phyloP scores from a whole-genome alignment of 2,113 vertebrate genomes.

The Melanerpes aurifrons region DNA sequence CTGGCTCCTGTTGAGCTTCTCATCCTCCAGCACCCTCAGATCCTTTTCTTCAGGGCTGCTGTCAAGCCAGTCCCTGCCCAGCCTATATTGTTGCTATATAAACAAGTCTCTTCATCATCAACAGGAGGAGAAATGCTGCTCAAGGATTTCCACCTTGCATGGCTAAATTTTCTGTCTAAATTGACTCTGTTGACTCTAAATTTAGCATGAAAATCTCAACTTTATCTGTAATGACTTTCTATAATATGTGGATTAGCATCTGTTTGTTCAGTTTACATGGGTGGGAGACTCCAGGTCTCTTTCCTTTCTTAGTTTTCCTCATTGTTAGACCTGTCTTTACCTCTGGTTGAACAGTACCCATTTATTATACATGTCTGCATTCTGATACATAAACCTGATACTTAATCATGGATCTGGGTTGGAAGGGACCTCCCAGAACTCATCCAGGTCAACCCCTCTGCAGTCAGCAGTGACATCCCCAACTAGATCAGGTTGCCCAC shows the following conservation, averaged over 20 bases:
- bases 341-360: neutral
- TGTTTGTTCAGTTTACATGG: neutral
- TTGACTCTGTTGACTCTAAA: neutral
- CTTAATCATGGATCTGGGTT: neutral
- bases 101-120: neutral
- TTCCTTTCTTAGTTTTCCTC: neutral
- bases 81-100: too few species aligned
- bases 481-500: too few species aligned
- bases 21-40: too few species aligned
- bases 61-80: too few species aligned
- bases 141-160: neutral
- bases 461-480: too few species aligned
- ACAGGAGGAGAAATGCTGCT: neutral
- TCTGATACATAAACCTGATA: neutral
- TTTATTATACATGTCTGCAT: neutral
- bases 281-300: neutral
- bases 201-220: neutral
- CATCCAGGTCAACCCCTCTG: too few species aligned
- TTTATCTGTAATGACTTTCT: neutral
- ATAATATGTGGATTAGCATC: rapidly evolving
- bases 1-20: too few species aligned
- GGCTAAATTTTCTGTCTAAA: neutral
- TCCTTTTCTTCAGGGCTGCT: too few species aligned
- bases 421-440: too few species aligned
- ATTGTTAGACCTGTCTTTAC: neutral